These are phyloP conservation scores for Sphyrna mokarran DNA, from an alignment of 2,113 vertebrate genomes.

Conservation along the genomic window DNA sequence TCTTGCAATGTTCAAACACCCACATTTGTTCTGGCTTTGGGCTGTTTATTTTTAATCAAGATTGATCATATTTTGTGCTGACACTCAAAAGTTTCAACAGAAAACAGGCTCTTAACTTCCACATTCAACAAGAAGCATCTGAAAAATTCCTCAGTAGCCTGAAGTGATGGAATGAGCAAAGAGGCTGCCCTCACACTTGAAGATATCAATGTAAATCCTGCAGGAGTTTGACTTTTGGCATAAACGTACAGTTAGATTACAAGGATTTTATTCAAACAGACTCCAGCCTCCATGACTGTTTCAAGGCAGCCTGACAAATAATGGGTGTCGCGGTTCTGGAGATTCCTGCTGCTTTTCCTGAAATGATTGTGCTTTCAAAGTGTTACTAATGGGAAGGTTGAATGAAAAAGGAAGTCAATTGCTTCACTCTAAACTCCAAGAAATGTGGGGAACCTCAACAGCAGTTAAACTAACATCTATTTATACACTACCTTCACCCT, in stretches of 20 bases:
- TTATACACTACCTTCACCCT: background rate
- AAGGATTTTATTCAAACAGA: background rate
- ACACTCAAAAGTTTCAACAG: background rate
- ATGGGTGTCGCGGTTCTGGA: background rate
- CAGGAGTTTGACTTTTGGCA: background rate
- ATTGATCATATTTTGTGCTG: constrained; percentile 34
- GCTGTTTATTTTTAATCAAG: constrained; percentile 35
- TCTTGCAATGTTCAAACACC: constrained; percentile 30
- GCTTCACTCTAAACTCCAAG: background rate
- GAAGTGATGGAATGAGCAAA: background rate
- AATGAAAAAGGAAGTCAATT: background rate
- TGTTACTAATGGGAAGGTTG: background rate
- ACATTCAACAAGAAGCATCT: background rate
- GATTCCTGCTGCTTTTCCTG: background rate
- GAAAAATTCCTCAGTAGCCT: background rate
- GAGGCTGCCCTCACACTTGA: background rate
- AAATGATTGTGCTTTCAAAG: background rate
- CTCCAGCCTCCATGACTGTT: background rate
- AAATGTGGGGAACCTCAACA: background rate
- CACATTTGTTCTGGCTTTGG: constrained; percentile 34
- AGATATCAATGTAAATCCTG: background rate
- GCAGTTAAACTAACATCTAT: background rate
- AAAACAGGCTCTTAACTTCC: constrained; percentile 25
- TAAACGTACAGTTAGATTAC: background rate
- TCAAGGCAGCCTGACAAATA: background rate